phyloP scores from a whole-genome alignment of 2,888 invertebrate genomes.

The Papilio protenor region DNA sequence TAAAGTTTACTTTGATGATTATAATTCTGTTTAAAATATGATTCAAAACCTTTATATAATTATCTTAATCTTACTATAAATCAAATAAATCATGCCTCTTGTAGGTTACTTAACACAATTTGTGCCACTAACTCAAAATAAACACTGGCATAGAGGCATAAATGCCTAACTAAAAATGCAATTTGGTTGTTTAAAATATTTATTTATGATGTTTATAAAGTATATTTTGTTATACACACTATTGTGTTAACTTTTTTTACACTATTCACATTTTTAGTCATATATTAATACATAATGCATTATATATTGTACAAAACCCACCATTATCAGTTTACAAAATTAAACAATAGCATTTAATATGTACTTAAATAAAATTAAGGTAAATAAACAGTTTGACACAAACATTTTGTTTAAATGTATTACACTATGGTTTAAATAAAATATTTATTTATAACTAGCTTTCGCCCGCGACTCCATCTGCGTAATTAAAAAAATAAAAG shows the following conservation, averaged over 20 bases:
- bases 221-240: neutral
- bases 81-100: neutral
- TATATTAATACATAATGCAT: neutral
- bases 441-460: neutral
- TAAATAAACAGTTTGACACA: slow-evolving; percentile 18
- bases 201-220: neutral
- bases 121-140: neutral
- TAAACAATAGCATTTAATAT: slow-evolving; percentile 22
- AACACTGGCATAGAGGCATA: neutral
- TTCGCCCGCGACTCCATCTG: no score
- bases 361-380: slow-evolving; percentile 20
- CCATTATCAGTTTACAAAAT: slow-evolving; percentile 19
- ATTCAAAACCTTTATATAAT: no score
- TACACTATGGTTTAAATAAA: neutral
- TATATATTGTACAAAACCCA: slow-evolving; percentile 27
- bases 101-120: neutral
- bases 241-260: slow-evolving; percentile 14
- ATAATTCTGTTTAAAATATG: no score
- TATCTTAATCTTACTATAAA: no score
- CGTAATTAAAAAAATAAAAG: no score
- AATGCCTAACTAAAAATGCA: neutral
- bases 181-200: slow-evolving; percentile 3
- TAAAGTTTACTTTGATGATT: no score
- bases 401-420: slow-evolving; percentile 9
- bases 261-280: slow-evolving; percentile 11